Base-by-base conservation (phyloP, 2,113 vertebrate species). In the Galeopterus variegatus region DNA sequence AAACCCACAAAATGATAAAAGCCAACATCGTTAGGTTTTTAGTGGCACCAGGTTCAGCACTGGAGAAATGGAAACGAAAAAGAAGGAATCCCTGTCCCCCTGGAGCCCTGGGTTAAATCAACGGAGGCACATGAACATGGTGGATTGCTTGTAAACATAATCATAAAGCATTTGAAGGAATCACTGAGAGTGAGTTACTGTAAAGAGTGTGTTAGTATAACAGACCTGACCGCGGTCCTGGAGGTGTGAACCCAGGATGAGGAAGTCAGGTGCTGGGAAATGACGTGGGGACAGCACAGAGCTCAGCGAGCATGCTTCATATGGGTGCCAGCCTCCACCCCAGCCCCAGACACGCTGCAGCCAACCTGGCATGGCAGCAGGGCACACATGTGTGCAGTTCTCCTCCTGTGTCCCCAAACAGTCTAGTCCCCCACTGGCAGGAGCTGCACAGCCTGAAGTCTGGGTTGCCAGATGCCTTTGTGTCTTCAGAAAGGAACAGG, bases 91-190 rank as follows among this genome's bases (percentile, higher is more conserved):
- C 77, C 58, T 80, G 65, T 18, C 81, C 87, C 50, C 50, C 1
- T 2, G 17, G 50, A 69, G 36, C 15, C 56, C 48, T 33, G 18
- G 33, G 75, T 26, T 6, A 48, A 18, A 23, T 15, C 17, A 0
- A 18, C 2, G 23, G n/a, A 5, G 45, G 33, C 8, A 52, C 13
- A 8, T 33, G 0, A 24, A n/a, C 9, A 0, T 3, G 24, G 45
- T 12, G 52, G 48, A 13, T 26, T 23, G 33, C 48, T 54, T 19
- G 24, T 62, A 23, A 73, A 36, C 24, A 7, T 26, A 15, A 3
- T 11, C 56, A n/a, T 7, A 41, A 28, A 36, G 45, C 17, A 11
- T 33, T 67, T 52, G 21, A n/a, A 65, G 48, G 15, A 36, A 17
- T 8, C 87, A 14, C 5, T 19, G 52, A 70, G 45, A 56, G 6